Evolutionary conservation across 2,113 vertebrate genomes (phyloP).

Genomic region (Otocyon megalotis): DNA sequence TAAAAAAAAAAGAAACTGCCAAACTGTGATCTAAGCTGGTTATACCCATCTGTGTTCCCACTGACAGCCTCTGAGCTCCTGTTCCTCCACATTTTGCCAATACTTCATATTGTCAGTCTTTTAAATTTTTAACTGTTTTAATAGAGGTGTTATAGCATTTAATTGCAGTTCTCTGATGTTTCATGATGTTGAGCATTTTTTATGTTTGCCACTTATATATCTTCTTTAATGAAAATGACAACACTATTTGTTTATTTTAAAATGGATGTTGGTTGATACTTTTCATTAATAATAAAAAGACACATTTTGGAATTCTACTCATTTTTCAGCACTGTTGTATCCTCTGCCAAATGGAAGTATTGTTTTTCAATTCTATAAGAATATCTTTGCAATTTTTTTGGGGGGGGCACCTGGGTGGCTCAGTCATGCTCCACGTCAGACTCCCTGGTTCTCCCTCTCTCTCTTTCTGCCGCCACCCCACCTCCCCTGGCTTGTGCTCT

Average conservation of each 20-base stretch:
- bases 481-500: too few species aligned
- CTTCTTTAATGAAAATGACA: not conserved
- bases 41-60: not conserved
- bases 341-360: not conserved
- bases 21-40: not conserved
- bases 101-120: not conserved
- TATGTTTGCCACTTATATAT: not conserved
- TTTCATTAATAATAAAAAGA: conserved; percentile 27
- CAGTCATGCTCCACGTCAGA: too few species aligned
- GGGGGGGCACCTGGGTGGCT: too few species aligned
- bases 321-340: not conserved
- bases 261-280: not conserved
- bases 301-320: not conserved
- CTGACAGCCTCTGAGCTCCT: not conserved
- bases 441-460: too few species aligned
- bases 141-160: not conserved
- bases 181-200: not conserved
- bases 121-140: not conserved
- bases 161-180: not conserved
- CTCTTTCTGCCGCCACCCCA: too few species aligned
- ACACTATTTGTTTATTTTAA: not conserved
- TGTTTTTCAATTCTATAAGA: not conserved
- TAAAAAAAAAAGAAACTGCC: not conserved
- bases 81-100: not conserved
- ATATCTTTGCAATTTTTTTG: not conserved